Evolutionary conservation across 2,113 vertebrate genomes (phyloP).

Genomic region (Orientallactaga bullata): DNA sequence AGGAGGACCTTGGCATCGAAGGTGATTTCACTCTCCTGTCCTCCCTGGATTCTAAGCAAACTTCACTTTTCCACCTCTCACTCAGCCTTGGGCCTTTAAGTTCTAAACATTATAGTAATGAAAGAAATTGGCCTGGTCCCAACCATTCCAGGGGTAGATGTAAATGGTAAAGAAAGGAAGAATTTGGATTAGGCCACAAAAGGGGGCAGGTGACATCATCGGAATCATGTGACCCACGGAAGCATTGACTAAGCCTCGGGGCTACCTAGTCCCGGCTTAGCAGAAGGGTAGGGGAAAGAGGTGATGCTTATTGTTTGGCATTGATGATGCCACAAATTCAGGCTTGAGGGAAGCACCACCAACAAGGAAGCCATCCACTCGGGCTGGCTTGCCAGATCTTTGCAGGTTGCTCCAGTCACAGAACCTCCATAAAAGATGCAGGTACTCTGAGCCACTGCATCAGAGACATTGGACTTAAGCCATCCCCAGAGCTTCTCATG

Average conservation of each 20-base stretch:
- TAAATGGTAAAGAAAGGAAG: constrained; percentile 65
- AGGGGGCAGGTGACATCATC: constrained; percentile 54
- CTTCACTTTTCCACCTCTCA: constrained; percentile 10
- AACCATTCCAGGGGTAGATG: constrained; percentile 55
- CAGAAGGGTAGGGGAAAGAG: background rate
- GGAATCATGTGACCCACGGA: constrained; percentile 49
- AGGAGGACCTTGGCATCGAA: too few species aligned
- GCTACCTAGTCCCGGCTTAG: constrained; percentile 50
- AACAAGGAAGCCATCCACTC: constrained; percentile 98
- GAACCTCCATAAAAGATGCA: constrained; percentile 99
- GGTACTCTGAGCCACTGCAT: constrained; percentile 93
- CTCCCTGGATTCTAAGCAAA: constrained; percentile 22
- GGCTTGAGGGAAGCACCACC: constrained; percentile 98
- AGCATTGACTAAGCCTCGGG: constrained; percentile 36
- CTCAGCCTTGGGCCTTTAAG: constrained; percentile 64
- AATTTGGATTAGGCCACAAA: constrained; percentile 58
- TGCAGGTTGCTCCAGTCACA: constrained; percentile 95
- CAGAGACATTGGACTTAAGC: constrained; percentile 94
- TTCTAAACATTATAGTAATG: constrained; percentile 68
- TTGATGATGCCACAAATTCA: constrained; percentile 98
- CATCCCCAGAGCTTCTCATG: constrained; percentile 96
- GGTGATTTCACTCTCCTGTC: constrained; percentile 22
- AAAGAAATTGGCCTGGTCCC: constrained; percentile 72
- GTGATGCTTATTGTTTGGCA: constrained; percentile 90
- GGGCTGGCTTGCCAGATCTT: constrained; percentile 94